phyloP scores from a whole-genome alignment of 2,888 invertebrate genomes.

The Melanostoma mellinum region DNA sequence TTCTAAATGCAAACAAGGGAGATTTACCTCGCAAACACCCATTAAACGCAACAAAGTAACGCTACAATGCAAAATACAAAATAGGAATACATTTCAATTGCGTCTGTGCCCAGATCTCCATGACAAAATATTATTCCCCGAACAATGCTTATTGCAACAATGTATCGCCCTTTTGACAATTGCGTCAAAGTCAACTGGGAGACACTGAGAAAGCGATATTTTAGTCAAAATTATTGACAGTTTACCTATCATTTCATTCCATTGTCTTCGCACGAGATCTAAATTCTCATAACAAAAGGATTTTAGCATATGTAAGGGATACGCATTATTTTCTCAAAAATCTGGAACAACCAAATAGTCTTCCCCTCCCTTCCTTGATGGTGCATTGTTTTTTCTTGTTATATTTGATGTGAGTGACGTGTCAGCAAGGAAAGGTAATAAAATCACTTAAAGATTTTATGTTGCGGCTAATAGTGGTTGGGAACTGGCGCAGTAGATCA shows the following conservation, averaged over 20 bases:
- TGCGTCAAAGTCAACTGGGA: constrained; percentile 50
- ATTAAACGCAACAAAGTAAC: constrained; percentile 66
- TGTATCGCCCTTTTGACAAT: constrained; percentile 40
- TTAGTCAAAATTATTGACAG: constrained; percentile 69
- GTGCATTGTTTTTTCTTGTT: constrained; percentile 7
- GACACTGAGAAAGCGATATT: constrained; percentile 49
- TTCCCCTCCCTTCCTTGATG: constrained; percentile 21
- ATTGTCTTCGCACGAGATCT: constrained; percentile 43
- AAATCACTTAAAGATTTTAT: constrained; percentile 73
- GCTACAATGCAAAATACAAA: constrained; percentile 24
- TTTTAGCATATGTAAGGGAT: constrained; percentile 30
- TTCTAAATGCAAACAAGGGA: constrained; percentile 46
- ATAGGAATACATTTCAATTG: constrained; percentile 63
- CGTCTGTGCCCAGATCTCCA: constrained; percentile 56
- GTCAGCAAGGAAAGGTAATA: constrained; percentile 54
- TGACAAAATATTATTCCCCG: constrained; percentile 67
- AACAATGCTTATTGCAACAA: constrained; percentile 42
- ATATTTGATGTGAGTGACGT: constrained; percentile 41
- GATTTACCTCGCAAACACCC: constrained; percentile 24
- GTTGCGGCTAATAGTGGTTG: constrained; percentile 70
- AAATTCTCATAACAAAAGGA: constrained; percentile 34
- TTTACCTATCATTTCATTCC: constrained; percentile 50
- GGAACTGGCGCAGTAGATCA: constrained; percentile 62
- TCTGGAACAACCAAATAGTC: constrained; percentile 41
- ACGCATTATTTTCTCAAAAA: constrained; percentile 31